Percentiles rank a stretch among this genome's conserved stretches.
Conservation (phyloP, 1,140 invertebrate species). For the Diploscapter pachys region DNA sequence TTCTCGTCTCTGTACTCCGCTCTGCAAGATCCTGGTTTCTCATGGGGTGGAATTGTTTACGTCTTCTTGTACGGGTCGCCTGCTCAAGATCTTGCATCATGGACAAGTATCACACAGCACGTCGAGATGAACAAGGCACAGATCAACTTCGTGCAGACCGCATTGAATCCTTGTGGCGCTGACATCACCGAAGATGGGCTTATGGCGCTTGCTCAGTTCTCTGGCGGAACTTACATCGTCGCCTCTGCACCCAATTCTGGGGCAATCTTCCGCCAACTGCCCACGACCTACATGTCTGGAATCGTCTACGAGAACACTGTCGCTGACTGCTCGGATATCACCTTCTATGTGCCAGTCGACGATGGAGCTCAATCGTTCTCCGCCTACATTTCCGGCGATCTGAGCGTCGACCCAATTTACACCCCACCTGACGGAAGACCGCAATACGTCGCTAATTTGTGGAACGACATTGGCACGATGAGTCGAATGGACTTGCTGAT, state of each 20-base stretch:
- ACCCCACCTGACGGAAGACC: conserved; percentile 15
- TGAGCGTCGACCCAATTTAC: conserved; percentile 21
- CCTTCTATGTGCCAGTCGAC: conserved; percentile 36
- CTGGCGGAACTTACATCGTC: conserved; percentile 26
- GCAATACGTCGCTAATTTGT: conserved; percentile 5
- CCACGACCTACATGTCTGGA: conserved; percentile 16
- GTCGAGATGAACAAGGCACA: neutral
- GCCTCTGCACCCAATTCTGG: conserved; percentile 31
- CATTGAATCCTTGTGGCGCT: conserved; percentile 31
- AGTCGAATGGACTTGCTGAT: conserved; percentile 32
- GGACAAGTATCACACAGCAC: conserved; percentile 22
- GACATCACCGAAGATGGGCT: conserved; percentile 20
- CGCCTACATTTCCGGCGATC: conserved; percentile 20
- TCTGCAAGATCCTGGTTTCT: conserved; percentile 14
- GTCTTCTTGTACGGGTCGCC: conserved; percentile 32
- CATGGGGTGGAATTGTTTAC: conserved; percentile 24
- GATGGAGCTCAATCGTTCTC: conserved; percentile 28
- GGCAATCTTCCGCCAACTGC: conserved; percentile 22
- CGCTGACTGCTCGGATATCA: conserved; percentile 22
- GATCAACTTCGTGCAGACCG: conserved; percentile 34
- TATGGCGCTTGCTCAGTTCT: conserved; percentile 8
- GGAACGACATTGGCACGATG: conserved; percentile 21
- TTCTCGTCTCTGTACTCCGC: conserved; percentile 13
- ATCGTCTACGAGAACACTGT: conserved; percentile 32
- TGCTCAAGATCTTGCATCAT: conserved; percentile 15